phyloP scores from a whole-genome alignment of 2,113 vertebrate genomes.

The Recurvirostra avosetta region DNA sequence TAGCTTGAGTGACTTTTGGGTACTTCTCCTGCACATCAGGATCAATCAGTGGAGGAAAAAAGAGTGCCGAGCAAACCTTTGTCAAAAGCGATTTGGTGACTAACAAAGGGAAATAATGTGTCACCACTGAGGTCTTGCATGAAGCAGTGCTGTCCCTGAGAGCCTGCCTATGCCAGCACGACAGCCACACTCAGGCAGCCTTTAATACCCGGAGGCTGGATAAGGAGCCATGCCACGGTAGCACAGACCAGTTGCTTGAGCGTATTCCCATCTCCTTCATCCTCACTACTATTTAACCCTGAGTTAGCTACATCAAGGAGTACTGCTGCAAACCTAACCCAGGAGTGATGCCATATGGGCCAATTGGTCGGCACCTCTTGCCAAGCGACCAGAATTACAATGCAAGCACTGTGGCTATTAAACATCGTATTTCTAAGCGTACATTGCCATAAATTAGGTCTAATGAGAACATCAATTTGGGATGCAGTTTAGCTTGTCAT shows the following conservation, averaged over 20 bases:
- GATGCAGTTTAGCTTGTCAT: neutral
- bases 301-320: neutral
- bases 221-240: neutral
- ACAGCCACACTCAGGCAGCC: neutral
- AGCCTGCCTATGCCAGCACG: neutral
- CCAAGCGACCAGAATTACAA: neutral
- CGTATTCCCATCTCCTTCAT: neutral
- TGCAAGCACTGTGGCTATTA: neutral
- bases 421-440: neutral
- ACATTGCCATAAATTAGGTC: neutral
- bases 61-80: neutral
- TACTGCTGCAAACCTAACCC: neutral
- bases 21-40: neutral
- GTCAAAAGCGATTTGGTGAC: neutral
- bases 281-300: neutral
- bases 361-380: neutral
- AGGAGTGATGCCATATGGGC: neutral
- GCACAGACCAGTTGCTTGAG: neutral
- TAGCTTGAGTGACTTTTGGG: neutral
- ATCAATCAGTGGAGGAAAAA: neutral
- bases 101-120: neutral
- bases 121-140: neutral
- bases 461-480: neutral
- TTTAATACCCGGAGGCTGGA: neutral
- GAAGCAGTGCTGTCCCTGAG: neutral